Percentiles rank a stretch among this genome's conserved stretches.
Conservation (phyloP, 2,113 vertebrate genomes). For the Bostrychus sinensis region DNA sequence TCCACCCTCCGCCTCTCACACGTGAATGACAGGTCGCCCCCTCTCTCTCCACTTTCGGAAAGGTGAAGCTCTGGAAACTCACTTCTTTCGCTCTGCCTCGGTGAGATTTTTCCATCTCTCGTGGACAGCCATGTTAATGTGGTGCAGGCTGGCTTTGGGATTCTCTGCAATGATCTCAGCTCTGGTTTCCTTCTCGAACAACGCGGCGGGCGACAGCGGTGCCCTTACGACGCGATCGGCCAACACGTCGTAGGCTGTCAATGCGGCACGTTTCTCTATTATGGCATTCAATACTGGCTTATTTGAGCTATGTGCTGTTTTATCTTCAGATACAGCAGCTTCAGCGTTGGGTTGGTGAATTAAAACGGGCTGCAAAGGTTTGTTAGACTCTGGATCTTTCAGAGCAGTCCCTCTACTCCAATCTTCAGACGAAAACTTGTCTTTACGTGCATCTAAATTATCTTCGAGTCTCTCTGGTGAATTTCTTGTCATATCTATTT, state of each 20-base stretch:
- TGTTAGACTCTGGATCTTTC: slow-evolving; percentile 67
- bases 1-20: slow-evolving; percentile 71
- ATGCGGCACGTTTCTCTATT: slow-evolving; percentile 82
- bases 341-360: slow-evolving; percentile 71
- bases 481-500: neutral
- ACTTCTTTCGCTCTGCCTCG: slow-evolving; percentile 88
- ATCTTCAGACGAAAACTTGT: slow-evolving; percentile 78
- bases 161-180: slow-evolving; percentile 82
- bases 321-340: slow-evolving; percentile 5
- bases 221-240: slow-evolving; percentile 83
- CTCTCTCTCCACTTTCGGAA: slow-evolving; percentile 50
- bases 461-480: slow-evolving; percentile 1
- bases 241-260: slow-evolving; percentile 91
- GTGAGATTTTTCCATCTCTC: slow-evolving; percentile 88
- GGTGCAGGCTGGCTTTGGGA: slow-evolving; percentile 81
- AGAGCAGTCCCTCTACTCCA: slow-evolving; percentile 88
- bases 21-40: slow-evolving; percentile 52
- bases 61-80: slow-evolving; percentile 84
- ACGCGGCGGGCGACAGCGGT: slow-evolving; percentile 83
- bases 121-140: slow-evolving; percentile 79
- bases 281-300: slow-evolving; percentile 80
- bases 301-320: slow-evolving; percentile 15
- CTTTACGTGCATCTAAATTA: slow-evolving; percentile 25
- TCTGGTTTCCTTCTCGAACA: slow-evolving; percentile 86
- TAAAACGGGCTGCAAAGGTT: slow-evolving; percentile 84